Conservation (phyloP, 2,797 vertebrate genomes). For the Tadarida brasiliensis region DNA sequence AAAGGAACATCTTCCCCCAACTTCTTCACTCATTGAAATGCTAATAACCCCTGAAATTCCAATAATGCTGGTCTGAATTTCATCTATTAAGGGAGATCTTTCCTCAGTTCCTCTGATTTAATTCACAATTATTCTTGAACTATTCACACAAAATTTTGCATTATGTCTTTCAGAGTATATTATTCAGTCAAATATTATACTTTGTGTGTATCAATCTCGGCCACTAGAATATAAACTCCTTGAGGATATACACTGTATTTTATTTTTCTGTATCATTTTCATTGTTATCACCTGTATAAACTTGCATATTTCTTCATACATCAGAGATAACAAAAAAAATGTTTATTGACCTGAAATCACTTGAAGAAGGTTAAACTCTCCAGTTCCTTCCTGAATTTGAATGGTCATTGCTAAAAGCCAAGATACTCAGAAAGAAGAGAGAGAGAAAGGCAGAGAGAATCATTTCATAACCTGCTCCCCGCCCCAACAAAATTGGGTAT, state of each 20-base stretch:
- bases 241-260: not conserved
- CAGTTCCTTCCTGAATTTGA: not conserved
- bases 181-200: not conserved
- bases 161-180: not conserved
- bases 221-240: not conserved
- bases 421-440: not conserved
- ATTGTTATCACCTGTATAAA: not conserved
- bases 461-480: not conserved
- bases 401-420: conserved; percentile 18
- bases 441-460: not conserved
- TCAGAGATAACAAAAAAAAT: conserved; percentile 40
- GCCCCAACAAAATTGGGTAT: not conserved
- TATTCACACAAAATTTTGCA: conserved; percentile 16
- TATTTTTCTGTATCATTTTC: conserved; percentile 39
- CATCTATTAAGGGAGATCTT: not conserved
- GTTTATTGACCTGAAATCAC: not conserved
- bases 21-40: not conserved
- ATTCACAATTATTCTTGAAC: not conserved
- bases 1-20: not conserved
- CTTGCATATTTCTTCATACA: not conserved
- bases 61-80: not conserved
- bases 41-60: conserved; percentile 2
- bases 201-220: not conserved
- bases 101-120: not conserved
- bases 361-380: not conserved